Percentiles rank a stretch among this genome's conserved stretches.
Conservation (phyloP, 2,797 vertebrate species). For the Rhadinocentrus ornatus region DNA sequence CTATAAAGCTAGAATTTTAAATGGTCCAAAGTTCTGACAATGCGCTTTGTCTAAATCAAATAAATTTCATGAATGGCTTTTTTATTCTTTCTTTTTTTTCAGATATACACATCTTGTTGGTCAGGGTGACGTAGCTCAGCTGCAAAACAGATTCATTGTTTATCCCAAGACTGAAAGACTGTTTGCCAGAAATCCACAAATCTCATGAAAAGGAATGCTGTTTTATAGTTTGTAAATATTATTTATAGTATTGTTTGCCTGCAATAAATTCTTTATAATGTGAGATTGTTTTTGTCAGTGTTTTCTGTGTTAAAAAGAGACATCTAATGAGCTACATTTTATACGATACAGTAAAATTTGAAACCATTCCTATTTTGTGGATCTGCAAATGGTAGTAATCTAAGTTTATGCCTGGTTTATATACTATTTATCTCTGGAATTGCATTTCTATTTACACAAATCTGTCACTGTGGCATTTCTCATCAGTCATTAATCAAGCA, state of each 20-base stretch:
- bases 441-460: not conserved
- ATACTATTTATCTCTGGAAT: not conserved
- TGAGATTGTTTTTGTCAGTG: slow-evolving; percentile 4
- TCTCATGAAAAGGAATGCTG: slow-evolving; percentile 72
- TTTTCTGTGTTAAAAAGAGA: not conserved
- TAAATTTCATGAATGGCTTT: slow-evolving; percentile 48
- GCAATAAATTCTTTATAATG: slow-evolving; percentile 86
- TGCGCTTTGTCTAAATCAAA: slow-evolving; percentile 26
- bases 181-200: slow-evolving; percentile 62
- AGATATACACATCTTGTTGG: slow-evolving; percentile 32
- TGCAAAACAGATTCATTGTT: slow-evolving; percentile 33
- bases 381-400: not conserved
- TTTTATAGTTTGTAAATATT: slow-evolving; percentile 85
- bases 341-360: not conserved
- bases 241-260: slow-evolving; percentile 84
- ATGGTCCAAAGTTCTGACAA: not conserved
- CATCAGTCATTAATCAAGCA: not conserved
- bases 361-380: not conserved
- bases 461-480: not conserved
- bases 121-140: slow-evolving; percentile 5
- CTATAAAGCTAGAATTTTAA: not conserved
- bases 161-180: slow-evolving; percentile 53
- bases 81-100: not conserved
- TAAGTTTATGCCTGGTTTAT: not conserved
- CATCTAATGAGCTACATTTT: not conserved